These are phyloP conservation scores for Patiria miniata DNA, from an alignment of 35 echinoderm and acorn worm genomes.

Conservation along the genomic window DNA sequence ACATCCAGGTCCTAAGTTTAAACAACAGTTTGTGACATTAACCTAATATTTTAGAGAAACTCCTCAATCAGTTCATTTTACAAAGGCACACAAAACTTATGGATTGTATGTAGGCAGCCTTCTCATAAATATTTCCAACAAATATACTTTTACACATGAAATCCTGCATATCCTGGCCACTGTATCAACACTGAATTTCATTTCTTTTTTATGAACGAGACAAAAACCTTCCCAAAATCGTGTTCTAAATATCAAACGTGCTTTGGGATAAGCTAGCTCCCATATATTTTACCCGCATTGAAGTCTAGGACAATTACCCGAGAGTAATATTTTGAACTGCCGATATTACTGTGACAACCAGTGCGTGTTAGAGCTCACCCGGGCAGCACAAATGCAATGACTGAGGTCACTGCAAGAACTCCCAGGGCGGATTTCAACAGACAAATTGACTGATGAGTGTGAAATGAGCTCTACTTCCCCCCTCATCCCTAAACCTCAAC, in stretches of 20 bases:
- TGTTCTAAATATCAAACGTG: too few relatives aligned
- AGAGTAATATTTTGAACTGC: background rate
- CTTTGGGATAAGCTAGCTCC: too few relatives aligned
- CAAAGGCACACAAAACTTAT: too few relatives aligned
- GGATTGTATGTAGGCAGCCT: too few relatives aligned
- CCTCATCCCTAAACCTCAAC: too few relatives aligned
- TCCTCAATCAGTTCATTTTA: too few relatives aligned
- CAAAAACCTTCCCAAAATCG: too few relatives aligned
- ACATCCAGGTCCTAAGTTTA: too few relatives aligned
- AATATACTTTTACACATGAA: too few relatives aligned
- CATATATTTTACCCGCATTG: background rate
- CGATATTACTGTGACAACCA: background rate
- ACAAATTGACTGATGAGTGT: constrained; percentile 21
- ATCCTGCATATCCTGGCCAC: background rate
- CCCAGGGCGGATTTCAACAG: background rate
- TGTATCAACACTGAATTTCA: background rate
- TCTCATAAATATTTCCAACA: too few relatives aligned
- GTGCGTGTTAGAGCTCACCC: background rate
- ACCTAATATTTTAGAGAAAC: too few relatives aligned
- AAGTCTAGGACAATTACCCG: constrained; percentile 1
- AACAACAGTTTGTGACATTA: too few relatives aligned
- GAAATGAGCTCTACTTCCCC: constrained; percentile 1
- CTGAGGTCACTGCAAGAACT: background rate
- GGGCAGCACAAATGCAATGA: constrained; percentile 19
- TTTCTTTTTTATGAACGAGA: background rate